Evolutionary conservation across 2,888 invertebrate species (phyloP).

Genomic region (Apamea sordens): DNA sequence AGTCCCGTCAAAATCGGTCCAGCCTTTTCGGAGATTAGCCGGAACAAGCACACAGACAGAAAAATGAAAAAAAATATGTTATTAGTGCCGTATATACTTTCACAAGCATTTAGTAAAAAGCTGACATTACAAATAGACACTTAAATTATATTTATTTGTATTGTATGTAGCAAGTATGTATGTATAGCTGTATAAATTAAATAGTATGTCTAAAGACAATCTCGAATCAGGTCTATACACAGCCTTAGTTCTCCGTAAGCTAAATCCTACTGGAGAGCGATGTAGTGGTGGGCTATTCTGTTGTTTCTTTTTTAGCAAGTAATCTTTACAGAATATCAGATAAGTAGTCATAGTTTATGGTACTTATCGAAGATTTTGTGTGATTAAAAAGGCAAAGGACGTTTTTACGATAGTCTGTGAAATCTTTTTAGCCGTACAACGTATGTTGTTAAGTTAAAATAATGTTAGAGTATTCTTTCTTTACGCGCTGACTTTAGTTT

Average conservation of each 20-base stretch:
- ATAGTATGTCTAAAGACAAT: neutral
- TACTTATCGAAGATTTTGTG: conserved; percentile 39
- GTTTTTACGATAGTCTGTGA: conserved; percentile 40
- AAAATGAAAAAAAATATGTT: too few species aligned
- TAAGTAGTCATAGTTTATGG: conserved; percentile 50
- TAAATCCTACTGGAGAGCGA: conserved; percentile 50
- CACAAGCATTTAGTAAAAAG: too few species aligned
- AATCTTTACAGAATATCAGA: conserved; percentile 51
- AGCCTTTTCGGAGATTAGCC: neutral
- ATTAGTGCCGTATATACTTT: too few species aligned
- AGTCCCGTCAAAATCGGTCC: neutral
- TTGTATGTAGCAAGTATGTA: too few species aligned
- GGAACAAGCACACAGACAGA: too few species aligned
- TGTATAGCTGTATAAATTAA: too few species aligned
- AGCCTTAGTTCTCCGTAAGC: conserved; percentile 35
- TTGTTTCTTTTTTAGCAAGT: conserved; percentile 34
- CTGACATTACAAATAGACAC: too few species aligned
- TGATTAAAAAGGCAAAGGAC: conserved; percentile 37
- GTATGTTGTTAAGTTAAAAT: conserved; percentile 14
- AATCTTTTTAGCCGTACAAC: conserved; percentile 10
- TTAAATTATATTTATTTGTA: too few species aligned
- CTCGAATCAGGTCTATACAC: neutral
- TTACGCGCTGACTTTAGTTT: conserved; percentile 2
- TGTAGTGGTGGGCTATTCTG: conserved; percentile 8
- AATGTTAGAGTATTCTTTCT: conserved; percentile 17